Base-by-base conservation (phyloP, 2,113 vertebrate genomes). In the Macheiramphus alcinus region DNA sequence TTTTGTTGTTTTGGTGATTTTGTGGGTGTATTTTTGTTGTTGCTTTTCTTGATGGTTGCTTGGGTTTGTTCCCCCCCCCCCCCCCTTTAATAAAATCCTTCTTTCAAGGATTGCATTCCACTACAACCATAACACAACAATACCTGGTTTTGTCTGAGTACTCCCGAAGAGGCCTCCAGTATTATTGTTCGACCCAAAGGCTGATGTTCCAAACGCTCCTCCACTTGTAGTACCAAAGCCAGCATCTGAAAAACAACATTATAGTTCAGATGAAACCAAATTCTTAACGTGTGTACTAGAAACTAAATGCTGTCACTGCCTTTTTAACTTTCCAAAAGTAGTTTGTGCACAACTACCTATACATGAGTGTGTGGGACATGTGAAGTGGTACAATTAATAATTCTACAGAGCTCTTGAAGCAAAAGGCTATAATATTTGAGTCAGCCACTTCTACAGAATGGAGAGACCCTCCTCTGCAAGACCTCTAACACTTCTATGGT, bases 61-160 rank as follows among this genome's bases (percentile, higher is more conserved):
- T 20, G 9, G 36, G 21, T 9, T 4, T 34, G 43, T 27, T 5
- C 26, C 47, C 19, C 7, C 5, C 15, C n/a, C n/a, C n/a, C n/a
- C n/a, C n/a, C n/a, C 0, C 5, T 7, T 3, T 13, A 62, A 3
- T 2, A 19, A 6, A 25, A 11, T 2, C 38, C 13, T 16, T 5
- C 58, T 21, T 6, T 13, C 36, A n/a, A 27, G 56, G 19, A 20
- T 2, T 3, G 43, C 0, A 0, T 21, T 26, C 45, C 47, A 18
- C n/a, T 2, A 7, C 26, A 17, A 1, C 7, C 2, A 0, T 1
- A 13, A 6, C 22, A 1, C 4, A 18, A 27, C 26, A 72, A 23
- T 97, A 99, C 99, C 99, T 97, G 99, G 99, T 95, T 99, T 99
- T 34, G 97, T 98, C 97, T 99, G 99, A 0, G 99, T 97, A 62